Evolutionary conservation across 2,888 invertebrate species (phyloP).

Genomic region (Caenorhabditis sp.): DNA sequence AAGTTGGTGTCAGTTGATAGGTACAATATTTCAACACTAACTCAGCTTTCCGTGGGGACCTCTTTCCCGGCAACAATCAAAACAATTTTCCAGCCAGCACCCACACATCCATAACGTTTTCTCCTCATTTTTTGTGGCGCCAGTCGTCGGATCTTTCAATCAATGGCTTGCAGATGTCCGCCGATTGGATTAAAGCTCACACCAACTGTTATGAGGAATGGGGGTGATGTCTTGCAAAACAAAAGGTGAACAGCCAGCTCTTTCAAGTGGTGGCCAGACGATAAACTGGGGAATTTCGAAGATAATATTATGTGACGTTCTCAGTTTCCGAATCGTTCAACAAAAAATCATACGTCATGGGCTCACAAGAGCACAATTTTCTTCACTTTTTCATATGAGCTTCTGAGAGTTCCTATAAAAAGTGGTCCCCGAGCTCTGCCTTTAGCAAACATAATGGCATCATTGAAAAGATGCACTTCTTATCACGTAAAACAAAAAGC

Average conservation of each 20-base stretch:
- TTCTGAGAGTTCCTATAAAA: constrained; percentile 7
- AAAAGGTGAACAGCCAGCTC: constrained; percentile 42
- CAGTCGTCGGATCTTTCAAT: neutral
- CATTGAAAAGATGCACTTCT: too few species aligned
- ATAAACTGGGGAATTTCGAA: constrained; percentile 13
- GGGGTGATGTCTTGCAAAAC: constrained; percentile 40
- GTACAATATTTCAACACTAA: constrained; percentile 37
- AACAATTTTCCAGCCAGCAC: constrained; percentile 40
- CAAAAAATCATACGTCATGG: neutral
- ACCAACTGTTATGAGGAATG: constrained; percentile 47
- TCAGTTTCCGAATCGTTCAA: neutral
- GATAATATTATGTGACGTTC: neutral
- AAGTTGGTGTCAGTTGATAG: constrained; percentile 33
- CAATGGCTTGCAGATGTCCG: constrained; percentile 48
- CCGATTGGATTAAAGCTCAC: constrained; percentile 55
- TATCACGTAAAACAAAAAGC: too few species aligned
- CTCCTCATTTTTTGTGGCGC: constrained; percentile 30
- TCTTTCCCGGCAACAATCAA: constrained; percentile 27
- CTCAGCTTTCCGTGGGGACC: neutral
- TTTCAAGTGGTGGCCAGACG: constrained; percentile 11
- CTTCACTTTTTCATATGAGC: neutral
- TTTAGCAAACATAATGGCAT: constrained; percentile 10
- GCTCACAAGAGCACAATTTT: neutral
- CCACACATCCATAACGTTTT: constrained; percentile 44
- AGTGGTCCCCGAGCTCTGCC: neutral